Base-by-base conservation (phyloP, 2,888 invertebrate genomes). In the Lithosia quadra region DNA sequence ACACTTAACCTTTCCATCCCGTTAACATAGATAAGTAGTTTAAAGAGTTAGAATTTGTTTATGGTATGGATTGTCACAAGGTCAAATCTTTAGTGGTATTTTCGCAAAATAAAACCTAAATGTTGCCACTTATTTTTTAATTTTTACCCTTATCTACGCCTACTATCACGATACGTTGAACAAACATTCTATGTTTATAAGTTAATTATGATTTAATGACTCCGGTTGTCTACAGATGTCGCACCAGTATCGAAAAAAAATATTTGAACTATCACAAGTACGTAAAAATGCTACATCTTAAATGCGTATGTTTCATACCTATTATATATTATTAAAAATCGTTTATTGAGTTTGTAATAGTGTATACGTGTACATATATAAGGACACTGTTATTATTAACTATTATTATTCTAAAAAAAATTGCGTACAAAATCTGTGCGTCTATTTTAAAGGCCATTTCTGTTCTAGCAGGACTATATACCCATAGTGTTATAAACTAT, bases 211-310 rank as follows among this genome's bases (percentile, higher is more conserved):
- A 28, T 28, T 33, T 55, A 28, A 28, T 55, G 43, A 55, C 24
- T 28, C 3, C 28, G 5, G 28, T 28, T 8, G 62, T 59, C 72
- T 21, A 63, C 62, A 74, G 24, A 71, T 11, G 63, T 75, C 75
- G 69, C 69, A 76, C 72, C 73, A 74, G 80, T 72, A 77, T 74
- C 83, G 18, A 83, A 79, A 84, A 28, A 84, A 85, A 65, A 62
- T 65, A 80, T 71, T 77, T 80, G 78, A 74, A 82, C 89, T 90
- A 91, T 89, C 85, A 90, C 88, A 88, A 84, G 77, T 86, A 85
- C 77, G 81, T 89, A 90, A 84, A 90, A 91, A 91, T 90, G 88
- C 90, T 90, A 90, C 84, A 85, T 84, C 83, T 84, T 87, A 89
- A 89, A 90, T 89, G 88, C 88, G 78, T 86, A 86, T 85, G 85